Conservation (phyloP, 2,113 vertebrate species). For the Athene cunicularia region DNA sequence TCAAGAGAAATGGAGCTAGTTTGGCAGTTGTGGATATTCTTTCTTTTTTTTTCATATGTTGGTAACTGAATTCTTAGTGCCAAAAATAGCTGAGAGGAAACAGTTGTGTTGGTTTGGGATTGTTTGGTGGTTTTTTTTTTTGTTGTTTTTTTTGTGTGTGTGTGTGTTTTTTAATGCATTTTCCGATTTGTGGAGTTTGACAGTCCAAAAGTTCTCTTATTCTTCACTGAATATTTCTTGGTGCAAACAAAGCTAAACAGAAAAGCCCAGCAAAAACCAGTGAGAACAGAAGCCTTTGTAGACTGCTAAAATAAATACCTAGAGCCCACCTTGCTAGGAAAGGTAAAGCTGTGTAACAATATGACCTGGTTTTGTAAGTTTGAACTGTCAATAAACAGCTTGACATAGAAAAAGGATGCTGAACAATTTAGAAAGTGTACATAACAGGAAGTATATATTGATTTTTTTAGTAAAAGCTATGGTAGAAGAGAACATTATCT, state of each 20-base stretch:
- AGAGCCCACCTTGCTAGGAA: background rate
- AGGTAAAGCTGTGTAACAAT: background rate
- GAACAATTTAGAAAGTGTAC: background rate
- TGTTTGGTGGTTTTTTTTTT: background rate
- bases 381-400: background rate
- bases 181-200: background rate
- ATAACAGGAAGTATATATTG: background rate
- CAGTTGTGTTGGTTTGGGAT: fast-evolving
- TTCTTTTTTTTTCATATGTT: background rate
- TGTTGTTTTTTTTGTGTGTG: too few species aligned
- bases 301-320: background rate
- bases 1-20: background rate
- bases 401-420: background rate
- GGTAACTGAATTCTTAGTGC: background rate
- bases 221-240: background rate
- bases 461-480: background rate
- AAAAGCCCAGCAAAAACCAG: background rate
- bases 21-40: too few species aligned
- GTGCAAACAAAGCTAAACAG: background rate
- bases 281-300: background rate
- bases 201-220: background rate
- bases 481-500: background rate
- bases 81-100: background rate
- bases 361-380: background rate
- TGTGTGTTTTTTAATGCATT: too few species aligned